Evolutionary conservation across 1,140 invertebrate genomes (phyloP), one percentile per base, ranked within the genome.

Genomic region (Apis dorsata): DNA sequence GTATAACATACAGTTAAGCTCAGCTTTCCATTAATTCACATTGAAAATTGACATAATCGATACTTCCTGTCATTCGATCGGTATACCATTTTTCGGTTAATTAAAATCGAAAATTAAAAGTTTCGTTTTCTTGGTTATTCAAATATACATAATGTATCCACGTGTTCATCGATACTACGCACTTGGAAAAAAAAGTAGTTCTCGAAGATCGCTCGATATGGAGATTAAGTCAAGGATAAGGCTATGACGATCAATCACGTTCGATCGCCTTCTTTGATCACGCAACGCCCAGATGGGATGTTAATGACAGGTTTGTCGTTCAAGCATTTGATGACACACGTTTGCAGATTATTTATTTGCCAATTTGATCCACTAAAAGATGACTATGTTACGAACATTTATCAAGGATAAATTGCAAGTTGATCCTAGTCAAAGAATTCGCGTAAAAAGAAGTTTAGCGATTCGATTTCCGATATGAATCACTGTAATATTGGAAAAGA

Each of bases 221-320:
- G 70, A 81, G 86, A 80, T 89, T 81, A 73, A 83, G 49, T 53
- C 81, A 89, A 89, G 77, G 81, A 79, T 88, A 83, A 83, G 51
- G 24, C 73, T 62, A 24, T 28, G 78, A 80, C 65, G 73, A 84
- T 86, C 57, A 55, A 89, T 88, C 84, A 81, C 69, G 65, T 80
- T 60, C 53, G n/a, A 80, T 53, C 69, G 70, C 84, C 84, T 83
- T 57, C 63, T 53, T 55, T 62, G 51, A 60, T 65, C 51, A 63
- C 73, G 70, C 70, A 51, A 80, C 83, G 60, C 63, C 59, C 80
- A 60, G 72, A 70, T 88, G 79, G 84, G 72, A 86, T 51, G 81
- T 81, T 86, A 86, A 88, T 88, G 78, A 86, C 62, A 51, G 74
- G 62, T 66, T 78, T 82, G 49, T 81, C 63, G 66, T 55, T 60